Evolutionary conservation across 2,797 vertebrate genomes (phyloP).

Genomic region (Thalassophryne amazonica): DNA sequence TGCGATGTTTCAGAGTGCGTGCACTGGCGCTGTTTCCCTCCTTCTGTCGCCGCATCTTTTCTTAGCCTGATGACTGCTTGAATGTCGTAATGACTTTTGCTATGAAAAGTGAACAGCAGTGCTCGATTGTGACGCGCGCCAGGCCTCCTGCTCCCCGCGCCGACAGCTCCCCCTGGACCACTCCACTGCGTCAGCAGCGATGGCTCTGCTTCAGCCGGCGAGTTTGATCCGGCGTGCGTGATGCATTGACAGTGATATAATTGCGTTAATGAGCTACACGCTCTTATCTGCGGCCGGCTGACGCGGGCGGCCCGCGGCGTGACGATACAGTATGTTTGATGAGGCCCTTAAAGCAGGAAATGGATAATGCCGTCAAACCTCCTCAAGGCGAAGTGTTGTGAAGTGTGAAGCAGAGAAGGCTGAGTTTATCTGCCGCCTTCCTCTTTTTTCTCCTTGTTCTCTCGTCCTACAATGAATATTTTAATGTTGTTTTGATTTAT

Average conservation of each 20-base stretch:
- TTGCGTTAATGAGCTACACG: conserved; percentile 66
- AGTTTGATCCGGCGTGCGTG: conserved; percentile 38
- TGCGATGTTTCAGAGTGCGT: too few relatives aligned
- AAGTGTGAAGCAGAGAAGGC: conserved; percentile 39
- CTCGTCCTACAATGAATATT: conserved; percentile 61
- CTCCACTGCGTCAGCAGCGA: conserved; percentile 13
- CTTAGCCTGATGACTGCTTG: conserved; percentile 57
- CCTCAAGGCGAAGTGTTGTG: conserved; percentile 56
- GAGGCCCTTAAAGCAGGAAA: conserved; percentile 54
- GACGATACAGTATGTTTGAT: conserved; percentile 67
- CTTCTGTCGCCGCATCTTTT: conserved; percentile 41
- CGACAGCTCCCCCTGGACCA: conserved; percentile 18
- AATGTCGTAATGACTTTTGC: conserved; percentile 62
- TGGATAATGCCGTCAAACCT: conserved; percentile 48
- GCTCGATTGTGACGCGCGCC: conserved; percentile 30
- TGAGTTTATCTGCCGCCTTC: conserved; percentile 32
- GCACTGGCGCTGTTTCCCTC: too few relatives aligned
- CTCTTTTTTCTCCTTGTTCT: conserved; percentile 2
- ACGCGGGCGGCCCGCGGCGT: conserved; percentile 50
- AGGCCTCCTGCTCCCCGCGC: conserved; percentile 21
- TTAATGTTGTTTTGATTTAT: conserved; percentile 61
- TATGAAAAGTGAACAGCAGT: conserved; percentile 54
- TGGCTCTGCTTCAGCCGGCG: conserved; percentile 31
- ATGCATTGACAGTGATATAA: conserved; percentile 52
- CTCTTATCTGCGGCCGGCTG: conserved; percentile 63